These are phyloP conservation scores for Dryobates pubescens DNA, from an alignment of 2,797 vertebrate genomes.

Conservation along the genomic window DNA sequence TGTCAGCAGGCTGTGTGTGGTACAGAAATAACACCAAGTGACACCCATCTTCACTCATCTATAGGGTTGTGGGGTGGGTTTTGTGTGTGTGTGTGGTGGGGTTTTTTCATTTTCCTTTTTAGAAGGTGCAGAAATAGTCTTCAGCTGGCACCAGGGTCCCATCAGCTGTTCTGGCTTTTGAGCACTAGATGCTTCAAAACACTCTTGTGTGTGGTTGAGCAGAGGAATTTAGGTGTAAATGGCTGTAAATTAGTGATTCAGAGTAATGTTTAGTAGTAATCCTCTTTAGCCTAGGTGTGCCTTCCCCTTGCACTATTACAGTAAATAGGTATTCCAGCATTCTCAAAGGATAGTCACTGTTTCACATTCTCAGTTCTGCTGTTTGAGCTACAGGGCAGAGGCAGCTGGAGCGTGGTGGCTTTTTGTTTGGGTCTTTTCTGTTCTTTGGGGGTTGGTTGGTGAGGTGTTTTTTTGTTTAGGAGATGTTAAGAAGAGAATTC, in stretches of 20 bases:
- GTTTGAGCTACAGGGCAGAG: not conserved
- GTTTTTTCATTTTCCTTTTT: slow-evolving; percentile 35
- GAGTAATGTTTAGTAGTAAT: not conserved
- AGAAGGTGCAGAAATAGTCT: slow-evolving; percentile 46
- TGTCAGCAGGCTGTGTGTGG: slow-evolving; percentile 16
- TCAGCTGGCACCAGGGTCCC: slow-evolving; percentile 24
- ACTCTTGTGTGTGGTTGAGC: not conserved
- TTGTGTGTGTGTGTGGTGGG: not conserved
- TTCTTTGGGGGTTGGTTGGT: too few relatives aligned
- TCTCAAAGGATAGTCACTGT: not conserved
- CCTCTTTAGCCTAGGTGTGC: not conserved
- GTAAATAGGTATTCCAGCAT: not conserved
- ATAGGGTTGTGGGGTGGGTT: not conserved
- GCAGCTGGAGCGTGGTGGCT: not conserved
- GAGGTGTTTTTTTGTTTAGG: not conserved
- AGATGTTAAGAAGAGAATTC: not conserved
- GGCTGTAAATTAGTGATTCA: slow-evolving; percentile 9
- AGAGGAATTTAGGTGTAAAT: not conserved
- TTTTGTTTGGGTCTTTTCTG: not conserved
- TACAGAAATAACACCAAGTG: slow-evolving; percentile 58
- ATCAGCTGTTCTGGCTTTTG: slow-evolving; percentile 9
- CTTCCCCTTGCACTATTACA: not conserved
- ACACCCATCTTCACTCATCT: slow-evolving; percentile 33
- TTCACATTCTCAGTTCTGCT: not conserved
- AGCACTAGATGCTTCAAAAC: not conserved